Evolutionary conservation across 2,888 invertebrate genomes (phyloP), one percentile per base, ranked within the genome.

Genomic region (Microctonus hyperodae): DNA sequence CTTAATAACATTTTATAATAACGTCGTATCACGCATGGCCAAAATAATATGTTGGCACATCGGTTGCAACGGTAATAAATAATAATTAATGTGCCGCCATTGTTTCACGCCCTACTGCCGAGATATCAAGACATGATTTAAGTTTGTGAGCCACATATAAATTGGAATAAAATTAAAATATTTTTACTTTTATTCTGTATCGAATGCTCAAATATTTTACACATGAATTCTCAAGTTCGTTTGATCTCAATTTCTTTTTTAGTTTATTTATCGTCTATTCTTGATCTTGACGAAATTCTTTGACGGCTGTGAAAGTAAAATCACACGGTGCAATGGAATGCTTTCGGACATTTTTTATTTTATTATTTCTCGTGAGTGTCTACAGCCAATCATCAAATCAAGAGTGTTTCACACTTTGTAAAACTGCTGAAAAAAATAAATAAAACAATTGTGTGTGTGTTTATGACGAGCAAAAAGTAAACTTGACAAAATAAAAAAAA

Each of bases 1-100:
- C 75, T 75, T 75, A 75, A 75, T 76, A 74, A 72, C 72, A 71
- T 73, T 73, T 75, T 74, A 72, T 75, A 75, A 76, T 73, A 75
- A 73, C 70, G 70, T 70, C 72, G 68, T 68, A 75, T 73, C 75
- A 74, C 73, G 76, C 72, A 72, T 72, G 73, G 69, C 66, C 73
- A 65, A 74, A 73, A 75, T 74, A 77, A 77, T 74, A 74, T 70
- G 75, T 74, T 75, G 67, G 69, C 69, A 59, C 60, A 59, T 68
- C 64, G 50, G 67, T 67, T 69, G 69, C 71, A 69, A 63, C 72
- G 68, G 71, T 69, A 72, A 71, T 74, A 72, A 74, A 75, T 72
- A 74, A 74, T 73, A 69, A 53, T 58, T 65, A 69, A 65, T 62
- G 69, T 44, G 71, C 66, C 65, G 67, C 71, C 70, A 73, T 75